phyloP scores from a whole-genome alignment of 23 tunicate genomes.

The Trididemnum clinides region DNA sequence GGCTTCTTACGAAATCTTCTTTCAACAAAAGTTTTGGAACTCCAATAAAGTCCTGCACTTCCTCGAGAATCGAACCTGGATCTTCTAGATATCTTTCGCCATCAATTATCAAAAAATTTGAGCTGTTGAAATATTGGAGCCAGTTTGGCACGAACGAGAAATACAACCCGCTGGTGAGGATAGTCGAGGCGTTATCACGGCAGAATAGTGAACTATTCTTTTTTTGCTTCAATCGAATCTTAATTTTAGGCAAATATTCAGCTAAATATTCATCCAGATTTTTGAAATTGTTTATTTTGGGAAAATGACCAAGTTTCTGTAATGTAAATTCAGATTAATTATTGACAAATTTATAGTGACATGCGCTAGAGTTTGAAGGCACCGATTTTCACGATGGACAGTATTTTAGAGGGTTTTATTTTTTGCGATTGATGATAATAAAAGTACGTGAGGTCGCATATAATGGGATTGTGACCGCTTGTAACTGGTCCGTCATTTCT shows the following conservation, averaged over 20 bases:
- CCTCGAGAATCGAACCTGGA: slow-evolving; percentile 25
- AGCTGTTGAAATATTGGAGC: background rate
- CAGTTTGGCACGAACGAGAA: background rate
- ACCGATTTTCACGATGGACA: too few relatives aligned
- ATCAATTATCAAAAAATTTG: slow-evolving; percentile 17
- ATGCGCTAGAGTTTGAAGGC: too few relatives aligned
- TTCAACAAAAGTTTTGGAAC: slow-evolving; percentile 31
- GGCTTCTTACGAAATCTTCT: slow-evolving; percentile 32
- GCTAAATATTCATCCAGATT: slow-evolving; percentile 1
- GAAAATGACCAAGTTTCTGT: background rate
- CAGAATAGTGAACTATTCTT: background rate
- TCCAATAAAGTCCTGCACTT: slow-evolving; percentile 33
- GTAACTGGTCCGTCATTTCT: too few relatives aligned
- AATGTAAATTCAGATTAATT: background rate
- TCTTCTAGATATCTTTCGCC: slow-evolving; percentile 11
- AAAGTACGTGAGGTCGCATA: too few relatives aligned
- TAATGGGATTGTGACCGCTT: too few relatives aligned
- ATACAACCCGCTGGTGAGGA: slow-evolving; percentile 15
- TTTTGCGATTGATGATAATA: too few relatives aligned
- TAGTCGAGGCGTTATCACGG: background rate
- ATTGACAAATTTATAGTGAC: too few relatives aligned
- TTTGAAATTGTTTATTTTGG: background rate
- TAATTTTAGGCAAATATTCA: slow-evolving; percentile 16
- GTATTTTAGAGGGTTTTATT: too few relatives aligned
- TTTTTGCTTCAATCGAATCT: background rate